A percentile compares a stretch with the other conserved stretches of the same genome.
These are phyloP conservation scores for Climacteris rufus DNA, from an alignment of 2,113 vertebrate genomes.

Conservation along the genomic window DNA sequence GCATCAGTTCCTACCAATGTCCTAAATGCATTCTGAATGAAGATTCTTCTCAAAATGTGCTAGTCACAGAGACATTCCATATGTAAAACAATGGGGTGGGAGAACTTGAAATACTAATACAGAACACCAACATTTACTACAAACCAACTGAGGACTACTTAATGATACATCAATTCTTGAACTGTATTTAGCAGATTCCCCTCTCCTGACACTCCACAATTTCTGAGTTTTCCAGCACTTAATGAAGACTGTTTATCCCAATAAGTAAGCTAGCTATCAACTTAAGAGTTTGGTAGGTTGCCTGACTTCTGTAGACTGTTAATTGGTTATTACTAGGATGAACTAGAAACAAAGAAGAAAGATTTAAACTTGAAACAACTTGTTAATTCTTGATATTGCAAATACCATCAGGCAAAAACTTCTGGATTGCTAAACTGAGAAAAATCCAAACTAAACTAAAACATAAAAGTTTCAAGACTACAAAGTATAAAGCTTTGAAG, in stretches of 20 bases:
- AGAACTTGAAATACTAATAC: neutral
- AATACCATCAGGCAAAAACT: neutral
- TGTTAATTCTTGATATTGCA: neutral
- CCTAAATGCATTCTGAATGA: neutral
- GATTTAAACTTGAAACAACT: neutral
- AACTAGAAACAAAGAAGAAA: neutral
- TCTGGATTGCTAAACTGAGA: neutral
- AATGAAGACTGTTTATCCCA: neutral
- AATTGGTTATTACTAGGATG: neutral
- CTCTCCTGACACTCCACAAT: neutral
- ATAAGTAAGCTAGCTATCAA: neutral
- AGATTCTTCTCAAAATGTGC: neutral
- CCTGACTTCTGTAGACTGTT: neutral
- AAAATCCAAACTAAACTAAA: neutral
- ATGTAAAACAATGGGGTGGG: neutral
- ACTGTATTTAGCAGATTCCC: neutral
- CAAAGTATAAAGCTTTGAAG: neutral
- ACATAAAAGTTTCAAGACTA: neutral
- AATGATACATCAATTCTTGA: neutral
- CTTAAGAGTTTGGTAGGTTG: neutral
- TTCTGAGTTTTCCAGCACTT: neutral
- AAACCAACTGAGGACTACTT: neutral
- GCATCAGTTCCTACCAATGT: neutral
- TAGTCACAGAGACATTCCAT: neutral
- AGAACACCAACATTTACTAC: neutral